These are phyloP conservation scores for Anodontia alba DNA, from an alignment of 2,888 invertebrate species.

Conservation along the genomic window DNA sequence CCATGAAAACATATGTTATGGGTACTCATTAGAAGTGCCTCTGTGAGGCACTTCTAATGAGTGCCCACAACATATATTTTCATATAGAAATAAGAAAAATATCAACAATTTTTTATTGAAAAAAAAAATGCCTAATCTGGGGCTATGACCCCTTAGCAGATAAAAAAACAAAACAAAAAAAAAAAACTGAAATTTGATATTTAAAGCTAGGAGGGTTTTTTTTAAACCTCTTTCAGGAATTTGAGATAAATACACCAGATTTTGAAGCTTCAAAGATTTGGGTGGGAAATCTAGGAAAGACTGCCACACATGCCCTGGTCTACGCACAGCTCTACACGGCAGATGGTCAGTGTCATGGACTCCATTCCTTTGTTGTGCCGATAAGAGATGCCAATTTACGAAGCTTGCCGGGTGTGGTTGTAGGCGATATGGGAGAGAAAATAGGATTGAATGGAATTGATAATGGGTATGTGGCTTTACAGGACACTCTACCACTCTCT, in stretches of 20 bases:
- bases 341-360: conserved; percentile 92
- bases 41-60: too few relatives aligned
- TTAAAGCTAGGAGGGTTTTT: too few relatives aligned
- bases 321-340: conserved; percentile 95
- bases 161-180: too few relatives aligned
- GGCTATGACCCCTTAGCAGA: too few relatives aligned
- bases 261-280: conserved; percentile 94
- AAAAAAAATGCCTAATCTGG: too few relatives aligned
- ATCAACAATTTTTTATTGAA: too few relatives aligned
- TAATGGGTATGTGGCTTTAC: conserved; percentile 90
- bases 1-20: too few relatives aligned
- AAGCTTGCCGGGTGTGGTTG: conserved; percentile 90
- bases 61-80: too few relatives aligned
- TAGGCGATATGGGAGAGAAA: conserved; percentile 97
- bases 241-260: conserved; percentile 91
- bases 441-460: conserved; percentile 96
- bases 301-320: conserved; percentile 93
- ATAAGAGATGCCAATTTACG: conserved; percentile 86
- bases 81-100: too few relatives aligned
- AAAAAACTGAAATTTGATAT: too few relatives aligned
- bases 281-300: conserved; percentile 91
- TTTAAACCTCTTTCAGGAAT: conserved; percentile 87
- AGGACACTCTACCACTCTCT: too few relatives aligned
- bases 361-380: conserved; percentile 95
- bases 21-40: too few relatives aligned